Base-by-base conservation (phyloP, 2,797 vertebrate genomes). In the Enteromius afrohamiltoni region DNA sequence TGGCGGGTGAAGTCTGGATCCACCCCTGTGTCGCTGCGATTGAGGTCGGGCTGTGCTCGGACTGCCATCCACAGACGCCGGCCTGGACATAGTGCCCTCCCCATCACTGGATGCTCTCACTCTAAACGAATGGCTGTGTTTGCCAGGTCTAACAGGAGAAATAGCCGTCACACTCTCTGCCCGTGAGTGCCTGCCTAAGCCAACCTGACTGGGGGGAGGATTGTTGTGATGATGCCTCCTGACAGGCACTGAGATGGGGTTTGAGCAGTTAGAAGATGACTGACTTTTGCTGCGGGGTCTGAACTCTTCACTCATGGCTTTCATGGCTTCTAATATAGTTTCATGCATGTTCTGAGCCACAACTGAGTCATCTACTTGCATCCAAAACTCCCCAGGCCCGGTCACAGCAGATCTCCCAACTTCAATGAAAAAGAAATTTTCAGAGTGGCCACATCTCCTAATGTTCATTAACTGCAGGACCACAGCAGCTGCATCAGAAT, bases 371-470 rank as follows among this genome's bases (percentile, higher is more conserved):
- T 97, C 96, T 76, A 97, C 96, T 85, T 97, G 96, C 96, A 97
- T 97, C 96, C 96, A 97, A 87, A 97, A 96, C 88, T 97, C 96
- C 3, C 96, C 96, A 0, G 96, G 95, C 0, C 96, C 96, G 0
- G 96, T 97, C 83, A 96, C 95, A 0, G 96, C 96, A 0, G 96
- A 97, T 34, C 96, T 94, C 62, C 96, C 96, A 86, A 97, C 96
- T 91, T 97, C 96, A 4, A 97, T 96, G 88, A 97, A 97, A 89
- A 97, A 97, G 88, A 96, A 97, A 89, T 96, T 96, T 88, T 97
- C 96, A 0, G 96, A 97, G 90, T 97, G 96, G 26, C 96, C 96
- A 6, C 96, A 97, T 68, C 96, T 92, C 3, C 96, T 90, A 87
- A 97, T 96, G 88, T 97, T 97, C 93, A 96, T 96, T 62, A 97